These are phyloP conservation scores for Coelinius sp. DNA, from an alignment of 2,888 invertebrate species.

Conservation along the genomic window DNA sequence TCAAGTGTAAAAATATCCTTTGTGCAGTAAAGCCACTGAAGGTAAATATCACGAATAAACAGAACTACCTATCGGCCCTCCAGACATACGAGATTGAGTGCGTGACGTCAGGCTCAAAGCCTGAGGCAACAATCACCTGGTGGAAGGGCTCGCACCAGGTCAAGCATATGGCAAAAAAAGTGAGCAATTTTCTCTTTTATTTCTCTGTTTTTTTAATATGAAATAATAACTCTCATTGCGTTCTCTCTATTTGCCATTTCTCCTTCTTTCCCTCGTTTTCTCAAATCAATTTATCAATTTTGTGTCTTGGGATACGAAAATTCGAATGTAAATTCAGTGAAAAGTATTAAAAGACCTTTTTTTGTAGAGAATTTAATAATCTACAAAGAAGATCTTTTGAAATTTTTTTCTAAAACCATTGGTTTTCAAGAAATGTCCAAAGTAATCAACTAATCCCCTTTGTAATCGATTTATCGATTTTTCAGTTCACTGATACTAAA, in stretches of 20 bases:
- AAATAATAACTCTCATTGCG: neutral
- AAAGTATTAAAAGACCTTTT: too few relatives aligned
- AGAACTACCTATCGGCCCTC: slow-evolving; percentile 86
- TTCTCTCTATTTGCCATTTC: neutral
- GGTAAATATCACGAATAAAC: slow-evolving; percentile 86
- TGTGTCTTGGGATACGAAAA: too few relatives aligned
- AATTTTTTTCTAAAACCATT: too few relatives aligned
- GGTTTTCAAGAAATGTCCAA: too few relatives aligned
- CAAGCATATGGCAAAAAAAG: slow-evolving; percentile 87
- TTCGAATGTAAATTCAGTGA: too few relatives aligned
- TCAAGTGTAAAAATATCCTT: slow-evolving; percentile 52
- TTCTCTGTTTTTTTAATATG: neutral
- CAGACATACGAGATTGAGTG: slow-evolving; percentile 90
- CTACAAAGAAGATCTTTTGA: too few relatives aligned
- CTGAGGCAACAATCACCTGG: slow-evolving; percentile 90
- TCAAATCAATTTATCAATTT: slow-evolving; percentile 19
- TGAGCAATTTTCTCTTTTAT: slow-evolving; percentile 72
- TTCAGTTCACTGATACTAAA: slow-evolving; percentile 77
- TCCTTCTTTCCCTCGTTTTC: neutral
- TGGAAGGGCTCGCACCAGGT: slow-evolving; percentile 89
- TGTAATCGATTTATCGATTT: too few relatives aligned
- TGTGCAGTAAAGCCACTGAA: slow-evolving; percentile 88
- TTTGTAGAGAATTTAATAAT: too few relatives aligned
- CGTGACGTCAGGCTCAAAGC: slow-evolving; percentile 86
- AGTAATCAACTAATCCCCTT: too few relatives aligned